Evolutionary conservation across 1,140 invertebrate genomes (phyloP).

Genomic region (Monomorium pharaonis): DNA sequence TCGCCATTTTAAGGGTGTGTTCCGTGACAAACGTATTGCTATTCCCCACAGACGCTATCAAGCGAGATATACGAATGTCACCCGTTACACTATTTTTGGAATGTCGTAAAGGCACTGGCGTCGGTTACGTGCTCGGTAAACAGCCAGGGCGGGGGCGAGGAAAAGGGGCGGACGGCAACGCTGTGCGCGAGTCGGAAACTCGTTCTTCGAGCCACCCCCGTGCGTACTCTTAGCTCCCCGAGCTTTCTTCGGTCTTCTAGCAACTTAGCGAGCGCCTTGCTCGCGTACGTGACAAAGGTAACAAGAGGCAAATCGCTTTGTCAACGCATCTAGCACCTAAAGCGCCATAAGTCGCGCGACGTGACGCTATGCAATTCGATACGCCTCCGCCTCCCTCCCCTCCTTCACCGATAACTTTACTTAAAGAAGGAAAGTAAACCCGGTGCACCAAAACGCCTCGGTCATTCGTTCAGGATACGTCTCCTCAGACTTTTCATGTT

Average conservation of each 20-base stretch:
- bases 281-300: constrained; percentile 69
- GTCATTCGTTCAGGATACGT: background rate
- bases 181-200: constrained; percentile 32
- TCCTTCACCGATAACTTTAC: constrained; percentile 65
- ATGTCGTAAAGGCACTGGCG: constrained; percentile 43
- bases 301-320: constrained; percentile 74
- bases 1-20: constrained; percentile 11
- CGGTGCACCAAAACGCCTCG: background rate
- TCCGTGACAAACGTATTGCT: constrained; percentile 1
- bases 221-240: constrained; percentile 28
- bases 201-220: constrained; percentile 20
- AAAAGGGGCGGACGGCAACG: background rate
- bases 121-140: constrained; percentile 57
- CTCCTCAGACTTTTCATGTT: background rate
- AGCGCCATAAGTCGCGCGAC: constrained; percentile 61
- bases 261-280: constrained; percentile 62
- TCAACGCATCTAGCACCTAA: constrained; percentile 66
- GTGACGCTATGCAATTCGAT: constrained; percentile 64
- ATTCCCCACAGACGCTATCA: constrained; percentile 41
- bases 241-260: constrained; percentile 43
- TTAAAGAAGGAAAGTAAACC: constrained; percentile 59
- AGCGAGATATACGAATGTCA: constrained; percentile 52
- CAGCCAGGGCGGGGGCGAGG: background rate
- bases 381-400: constrained; percentile 13
- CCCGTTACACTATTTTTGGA: constrained; percentile 45